phyloP scores from a whole-genome alignment of 92 coral and sea anemone genomes.

The Umimayanthus chanpuru region DNA sequence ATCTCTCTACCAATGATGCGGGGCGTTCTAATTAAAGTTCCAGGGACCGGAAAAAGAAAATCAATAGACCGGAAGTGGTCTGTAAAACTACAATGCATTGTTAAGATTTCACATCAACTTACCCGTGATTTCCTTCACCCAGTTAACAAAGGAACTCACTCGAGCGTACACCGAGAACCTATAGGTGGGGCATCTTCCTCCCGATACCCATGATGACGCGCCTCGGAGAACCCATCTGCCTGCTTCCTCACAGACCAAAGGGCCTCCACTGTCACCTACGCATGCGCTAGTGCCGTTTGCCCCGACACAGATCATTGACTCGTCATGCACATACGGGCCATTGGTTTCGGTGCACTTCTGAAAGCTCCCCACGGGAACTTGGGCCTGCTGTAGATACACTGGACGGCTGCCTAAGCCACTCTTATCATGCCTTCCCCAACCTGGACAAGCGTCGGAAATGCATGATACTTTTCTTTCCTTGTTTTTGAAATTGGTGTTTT shows the following conservation, averaged over 20 bases:
- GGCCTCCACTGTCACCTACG: constrained; percentile 35
- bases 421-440: constrained; percentile 27
- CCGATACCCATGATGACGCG: constrained; percentile 28
- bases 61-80: no score
- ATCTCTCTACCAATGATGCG: no score
- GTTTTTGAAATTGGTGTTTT: no score
- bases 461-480: no score
- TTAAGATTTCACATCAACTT: background rate
- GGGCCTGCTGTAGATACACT: constrained; percentile 29
- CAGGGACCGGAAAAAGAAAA: no score
- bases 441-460: background rate
- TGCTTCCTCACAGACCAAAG: constrained; percentile 10
- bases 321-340: constrained; percentile 23
- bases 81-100: no score
- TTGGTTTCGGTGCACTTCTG: constrained; percentile 4
- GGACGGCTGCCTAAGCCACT: constrained; percentile 8
- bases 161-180: constrained; percentile 24
- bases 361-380: constrained; percentile 24
- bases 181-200: constrained; percentile 17
- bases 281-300: constrained; percentile 37
- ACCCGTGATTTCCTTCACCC: constrained; percentile 15
- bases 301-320: constrained; percentile 31
- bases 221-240: constrained; percentile 21
- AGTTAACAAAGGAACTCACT: constrained; percentile 17
- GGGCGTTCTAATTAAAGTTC: no score